Percentiles rank a stretch among this genome's conserved stretches.
Evolutionary conservation across 1,140 invertebrate species (phyloP).

Genomic region (Halesus radiatus): DNA sequence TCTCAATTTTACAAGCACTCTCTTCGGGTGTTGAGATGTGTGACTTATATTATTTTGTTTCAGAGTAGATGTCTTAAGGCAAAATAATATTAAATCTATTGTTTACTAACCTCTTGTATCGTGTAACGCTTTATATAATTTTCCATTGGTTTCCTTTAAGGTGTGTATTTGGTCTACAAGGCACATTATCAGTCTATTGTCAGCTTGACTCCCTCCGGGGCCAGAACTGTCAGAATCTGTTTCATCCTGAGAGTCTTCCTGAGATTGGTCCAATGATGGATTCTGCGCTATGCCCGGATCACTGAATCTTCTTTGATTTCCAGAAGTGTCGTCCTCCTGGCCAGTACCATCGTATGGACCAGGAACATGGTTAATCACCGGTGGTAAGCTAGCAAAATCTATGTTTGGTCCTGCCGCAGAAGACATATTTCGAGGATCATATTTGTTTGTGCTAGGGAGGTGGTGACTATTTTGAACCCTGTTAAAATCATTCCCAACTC

Average conservation of each 20-base stretch:
- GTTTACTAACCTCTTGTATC: constrained; percentile 64
- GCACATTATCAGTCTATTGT: constrained; percentile 64
- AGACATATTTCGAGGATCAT: constrained; percentile 28
- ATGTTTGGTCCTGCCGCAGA: constrained; percentile 37
- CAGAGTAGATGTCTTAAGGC: too few relatives aligned
- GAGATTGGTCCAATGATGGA: constrained; percentile 62
- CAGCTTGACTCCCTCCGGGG: constrained; percentile 64
- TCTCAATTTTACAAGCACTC: too few relatives aligned
- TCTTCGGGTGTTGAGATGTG: too few relatives aligned
- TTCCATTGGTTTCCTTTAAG: constrained; percentile 66
- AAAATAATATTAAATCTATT: background rate
- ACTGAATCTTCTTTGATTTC: constrained; percentile 64
- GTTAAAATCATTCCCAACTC: constrained; percentile 44
- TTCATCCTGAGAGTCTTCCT: constrained; percentile 61
- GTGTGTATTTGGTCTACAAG: constrained; percentile 67
- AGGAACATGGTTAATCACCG: constrained; percentile 25
- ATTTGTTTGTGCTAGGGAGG: background rate
- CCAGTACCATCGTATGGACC: constrained; percentile 10
- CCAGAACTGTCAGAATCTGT: constrained; percentile 64
- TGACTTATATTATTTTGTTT: too few relatives aligned
- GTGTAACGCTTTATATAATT: constrained; percentile 66
- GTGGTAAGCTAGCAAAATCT: constrained; percentile 51
- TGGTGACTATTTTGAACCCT: constrained; percentile 30
- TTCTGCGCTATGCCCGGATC: constrained; percentile 67
- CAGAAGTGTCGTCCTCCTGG: constrained; percentile 40